Percentiles rank a stretch among this genome's conserved stretches.
phyloP scores from a whole-genome alignment of 2,113 vertebrate genomes.

The Pygoscelis antarcticus region DNA sequence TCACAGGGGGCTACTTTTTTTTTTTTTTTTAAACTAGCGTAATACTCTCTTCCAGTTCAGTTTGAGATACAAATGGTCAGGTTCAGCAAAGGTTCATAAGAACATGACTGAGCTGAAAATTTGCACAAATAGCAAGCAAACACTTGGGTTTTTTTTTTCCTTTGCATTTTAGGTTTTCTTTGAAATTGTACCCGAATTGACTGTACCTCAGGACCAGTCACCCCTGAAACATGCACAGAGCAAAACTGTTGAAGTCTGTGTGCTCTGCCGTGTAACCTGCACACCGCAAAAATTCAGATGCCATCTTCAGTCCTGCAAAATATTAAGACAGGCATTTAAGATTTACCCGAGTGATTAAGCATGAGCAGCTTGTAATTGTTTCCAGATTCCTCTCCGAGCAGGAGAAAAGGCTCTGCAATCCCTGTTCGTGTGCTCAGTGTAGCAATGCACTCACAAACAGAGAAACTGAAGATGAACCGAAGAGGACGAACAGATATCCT shows the following conservation, averaged over 20 bases:
- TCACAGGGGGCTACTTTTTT: neutral
- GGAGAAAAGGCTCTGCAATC: constrained; percentile 13
- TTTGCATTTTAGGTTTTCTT: neutral
- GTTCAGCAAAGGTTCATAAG: neutral
- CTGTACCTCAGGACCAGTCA: neutral
- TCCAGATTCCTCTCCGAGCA: constrained; percentile 52
- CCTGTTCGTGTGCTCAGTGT: neutral
- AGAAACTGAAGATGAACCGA: neutral
- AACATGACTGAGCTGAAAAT: neutral
- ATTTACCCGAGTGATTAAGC: constrained; percentile 44
- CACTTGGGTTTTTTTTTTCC: neutral
- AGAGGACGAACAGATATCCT: neutral
- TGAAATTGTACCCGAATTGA: neutral
- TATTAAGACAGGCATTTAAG: constrained; percentile 59
- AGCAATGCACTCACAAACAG: neutral
- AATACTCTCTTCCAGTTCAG: neutral
- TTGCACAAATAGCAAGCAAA: neutral
- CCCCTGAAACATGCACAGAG: neutral
- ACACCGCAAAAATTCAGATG: constrained; percentile 36
- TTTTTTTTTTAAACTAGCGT: neutral
- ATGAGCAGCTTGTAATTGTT: constrained; percentile 59
- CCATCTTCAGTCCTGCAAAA: constrained; percentile 54
- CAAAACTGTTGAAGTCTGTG: neutral
- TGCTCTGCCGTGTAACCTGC: constrained; percentile 11
- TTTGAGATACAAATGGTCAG: neutral